A percentile compares a stretch with the other conserved stretches of the same genome.
Evolutionary conservation across 2,797 vertebrate species (phyloP).

Genomic region (Ataeniobius toweri): DNA sequence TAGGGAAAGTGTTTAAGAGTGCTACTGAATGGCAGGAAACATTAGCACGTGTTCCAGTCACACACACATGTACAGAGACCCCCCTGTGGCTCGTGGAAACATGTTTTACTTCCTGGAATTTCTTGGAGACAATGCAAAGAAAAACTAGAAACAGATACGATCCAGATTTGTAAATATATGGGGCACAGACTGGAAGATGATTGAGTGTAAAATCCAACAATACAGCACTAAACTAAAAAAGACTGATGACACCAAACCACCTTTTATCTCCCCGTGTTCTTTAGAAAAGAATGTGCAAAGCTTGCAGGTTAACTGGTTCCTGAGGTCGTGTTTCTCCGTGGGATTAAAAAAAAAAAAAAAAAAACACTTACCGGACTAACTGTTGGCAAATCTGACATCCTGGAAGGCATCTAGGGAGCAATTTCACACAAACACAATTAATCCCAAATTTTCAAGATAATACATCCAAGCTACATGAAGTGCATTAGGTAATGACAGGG

Average conservation of each 20-base stretch:
- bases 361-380: constrained; percentile 89
- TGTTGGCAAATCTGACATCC: constrained; percentile 99
- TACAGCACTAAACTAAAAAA: not conserved
- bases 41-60: not conserved
- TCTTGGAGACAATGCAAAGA: not conserved
- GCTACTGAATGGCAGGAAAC: not conserved
- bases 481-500: not conserved
- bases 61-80: not conserved
- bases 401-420: constrained; percentile 94
- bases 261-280: constrained; percentile 10
- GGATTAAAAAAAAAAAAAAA: constrained; percentile 20
- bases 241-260: not conserved
- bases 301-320: constrained; percentile 59
- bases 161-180: not conserved
- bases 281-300: constrained; percentile 36
- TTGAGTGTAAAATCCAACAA: not conserved
- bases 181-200: not conserved
- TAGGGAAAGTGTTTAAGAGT: not conserved
- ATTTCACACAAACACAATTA: constrained; percentile 34
- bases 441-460: constrained; percentile 4
- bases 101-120: not conserved
- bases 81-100: not conserved
- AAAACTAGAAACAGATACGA: not conserved
- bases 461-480: not conserved
- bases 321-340: constrained; percentile 25